Evolutionary conservation across 1,140 invertebrate genomes (phyloP), one percentile per base, ranked within the genome.

Genomic region (Nasonia giraulti): DNA sequence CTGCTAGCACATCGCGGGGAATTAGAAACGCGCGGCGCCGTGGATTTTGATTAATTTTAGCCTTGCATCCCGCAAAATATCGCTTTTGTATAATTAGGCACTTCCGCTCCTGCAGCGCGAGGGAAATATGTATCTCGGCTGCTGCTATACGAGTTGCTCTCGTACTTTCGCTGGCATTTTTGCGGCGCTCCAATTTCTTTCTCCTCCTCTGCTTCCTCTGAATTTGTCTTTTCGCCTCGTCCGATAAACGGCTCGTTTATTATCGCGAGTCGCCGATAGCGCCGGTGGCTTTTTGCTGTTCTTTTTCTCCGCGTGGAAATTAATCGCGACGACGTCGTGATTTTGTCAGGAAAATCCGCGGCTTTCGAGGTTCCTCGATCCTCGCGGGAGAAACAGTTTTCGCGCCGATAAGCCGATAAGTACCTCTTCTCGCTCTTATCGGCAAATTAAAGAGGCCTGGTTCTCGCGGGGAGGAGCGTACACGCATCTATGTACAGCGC

Each of bases 21-120:
- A 83, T 83, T 83, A 77, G 82, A 83, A 83, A 83, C 55, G 20
- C 20, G 20, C 20, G 7, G 55, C 11, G 47, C 4, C 66, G 10
- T 14, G 33, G 77, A 84, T 84, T 80, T 80, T 75, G 78, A 85
- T 85, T 81, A 81, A 85, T 85, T 85, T 77, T 81, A 77, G 79
- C 79, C 20, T 74, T 81, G 55, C 79, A 81, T 81, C 79, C 55
- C 69, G 79, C 71, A 66, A 85, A 85, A 69, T 81, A 85, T 85
- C 79, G 73, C 78, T 55, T 77, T 79, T 33, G 84, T 77, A 62
- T 62, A 85, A 85, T 85, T 85, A 85, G 84, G 50, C 0, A 80
- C 73, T 85, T 85, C 84, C 84, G 78, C 33, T 31, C 23, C 20
- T 44, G 55, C 17, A 20, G 55, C 20, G 20, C 55, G 55, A 62